A percentile compares a stretch with the other conserved stretches of the same genome.
These are phyloP conservation scores for Pyxicephalus adspersus DNA, from an alignment of 2,113 vertebrate genomes.

Conservation along the genomic window DNA sequence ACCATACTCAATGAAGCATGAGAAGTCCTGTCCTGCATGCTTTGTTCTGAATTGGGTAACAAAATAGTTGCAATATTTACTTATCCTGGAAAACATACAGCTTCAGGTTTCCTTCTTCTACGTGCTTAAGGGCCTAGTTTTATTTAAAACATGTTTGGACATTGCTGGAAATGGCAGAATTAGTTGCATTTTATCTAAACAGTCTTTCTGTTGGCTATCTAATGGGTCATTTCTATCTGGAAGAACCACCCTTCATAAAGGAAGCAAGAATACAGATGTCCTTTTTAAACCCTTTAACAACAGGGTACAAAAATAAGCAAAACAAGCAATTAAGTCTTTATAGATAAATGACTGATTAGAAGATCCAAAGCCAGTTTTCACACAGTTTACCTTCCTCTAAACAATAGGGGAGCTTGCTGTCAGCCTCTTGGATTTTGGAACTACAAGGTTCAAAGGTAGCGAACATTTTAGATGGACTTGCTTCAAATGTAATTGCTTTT, in stretches of 20 bases:
- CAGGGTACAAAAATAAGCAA: neutral
- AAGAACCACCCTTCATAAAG: neutral
- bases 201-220: neutral
- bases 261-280: conserved; percentile 11
- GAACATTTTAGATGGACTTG: conserved; percentile 6
- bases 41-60: too few relatives aligned
- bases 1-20: too few relatives aligned
- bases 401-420: neutral
- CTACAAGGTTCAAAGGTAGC: conserved; percentile 46
- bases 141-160: too few relatives aligned
- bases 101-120: too few relatives aligned
- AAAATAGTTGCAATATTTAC: too few relatives aligned
- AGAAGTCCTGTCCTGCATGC: too few relatives aligned
- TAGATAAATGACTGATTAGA: neutral
- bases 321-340: conserved; percentile 29
- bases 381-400: conserved; percentile 28
- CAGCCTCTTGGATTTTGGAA: neutral
- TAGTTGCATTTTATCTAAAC: too few relatives aligned
- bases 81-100: too few relatives aligned
- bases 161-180: too few relatives aligned
- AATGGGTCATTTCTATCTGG: neutral
- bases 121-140: too few relatives aligned
- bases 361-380: conserved; percentile 4
- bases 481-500: conserved; percentile 56
- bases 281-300: conserved; percentile 1